These are phyloP conservation scores for Ardeotis arabs DNA, from an alignment of 2,113 vertebrate genomes.

Conservation along the genomic window DNA sequence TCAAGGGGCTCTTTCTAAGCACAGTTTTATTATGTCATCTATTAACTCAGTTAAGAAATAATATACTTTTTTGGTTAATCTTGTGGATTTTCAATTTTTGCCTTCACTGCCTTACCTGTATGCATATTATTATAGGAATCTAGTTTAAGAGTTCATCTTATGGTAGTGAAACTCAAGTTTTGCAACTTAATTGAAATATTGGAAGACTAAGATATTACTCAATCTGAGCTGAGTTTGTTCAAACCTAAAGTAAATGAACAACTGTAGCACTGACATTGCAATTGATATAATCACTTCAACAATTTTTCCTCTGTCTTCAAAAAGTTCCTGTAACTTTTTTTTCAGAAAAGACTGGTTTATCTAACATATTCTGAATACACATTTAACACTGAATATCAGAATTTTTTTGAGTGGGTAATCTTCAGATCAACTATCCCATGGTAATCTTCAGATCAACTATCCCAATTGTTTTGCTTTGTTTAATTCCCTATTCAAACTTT, in stretches of 20 bases:
- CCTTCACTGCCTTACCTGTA: neutral
- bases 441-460: neutral
- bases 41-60: neutral
- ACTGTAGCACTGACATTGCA: neutral
- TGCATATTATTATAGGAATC: neutral
- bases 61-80: too few relatives aligned
- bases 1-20: neutral
- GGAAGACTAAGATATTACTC: neutral
- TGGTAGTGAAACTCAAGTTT: neutral
- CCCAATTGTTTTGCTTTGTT: neutral
- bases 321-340: neutral
- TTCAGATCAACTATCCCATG: neutral
- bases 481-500: neutral
- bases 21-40: neutral
- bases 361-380: neutral
- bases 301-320: neutral
- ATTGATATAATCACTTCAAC: neutral
- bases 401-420: neutral
- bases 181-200: neutral
- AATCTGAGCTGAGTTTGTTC: rapidly evolving
- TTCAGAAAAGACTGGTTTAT: neutral
- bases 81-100: neutral
- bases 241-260: neutral
- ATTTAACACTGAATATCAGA: neutral
- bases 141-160: neutral